Percentiles rank a stretch among this genome's conserved stretches.
Conservation (phyloP, 1,140 invertebrate species). For the Lepidurus couesii region DNA sequence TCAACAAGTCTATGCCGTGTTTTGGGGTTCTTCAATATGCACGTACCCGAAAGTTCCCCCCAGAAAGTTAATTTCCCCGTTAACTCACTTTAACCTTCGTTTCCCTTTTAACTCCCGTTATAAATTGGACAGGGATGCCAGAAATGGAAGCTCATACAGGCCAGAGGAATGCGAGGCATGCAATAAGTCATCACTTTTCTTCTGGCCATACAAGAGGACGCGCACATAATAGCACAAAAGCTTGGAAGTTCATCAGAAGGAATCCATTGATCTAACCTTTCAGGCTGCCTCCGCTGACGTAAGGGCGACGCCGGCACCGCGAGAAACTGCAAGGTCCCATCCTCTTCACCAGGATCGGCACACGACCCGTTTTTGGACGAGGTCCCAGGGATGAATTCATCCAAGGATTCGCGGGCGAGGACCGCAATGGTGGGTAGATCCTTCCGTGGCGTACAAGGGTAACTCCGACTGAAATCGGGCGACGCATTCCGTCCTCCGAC, state of each 20-base stretch:
- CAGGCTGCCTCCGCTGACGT: neutral
- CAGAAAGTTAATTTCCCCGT: neutral
- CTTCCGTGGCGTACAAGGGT: neutral
- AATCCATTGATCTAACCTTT: slow-evolving; percentile 2
- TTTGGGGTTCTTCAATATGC: neutral
- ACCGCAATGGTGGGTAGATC: neutral
- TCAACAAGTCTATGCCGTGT: neutral
- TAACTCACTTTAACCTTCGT: neutral
- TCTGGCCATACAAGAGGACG: neutral
- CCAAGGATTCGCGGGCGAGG: slow-evolving; percentile 1
- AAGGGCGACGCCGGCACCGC: neutral
- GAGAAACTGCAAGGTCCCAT: neutral
- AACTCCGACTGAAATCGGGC: neutral
- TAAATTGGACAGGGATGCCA: neutral
- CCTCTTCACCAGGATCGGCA: neutral
- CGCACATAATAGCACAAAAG: neutral
- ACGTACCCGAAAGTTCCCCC: neutral
- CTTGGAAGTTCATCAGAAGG: neutral
- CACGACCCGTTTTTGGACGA: neutral
- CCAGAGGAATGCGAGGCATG: neutral
- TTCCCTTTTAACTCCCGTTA: neutral
- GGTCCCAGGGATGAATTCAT: neutral
- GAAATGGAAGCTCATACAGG: neutral
- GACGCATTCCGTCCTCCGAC: neutral
- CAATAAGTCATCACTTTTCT: neutral